Base-by-base conservation (phyloP, 2,888 invertebrate genomes). In the Tachystola acroxantha region DNA sequence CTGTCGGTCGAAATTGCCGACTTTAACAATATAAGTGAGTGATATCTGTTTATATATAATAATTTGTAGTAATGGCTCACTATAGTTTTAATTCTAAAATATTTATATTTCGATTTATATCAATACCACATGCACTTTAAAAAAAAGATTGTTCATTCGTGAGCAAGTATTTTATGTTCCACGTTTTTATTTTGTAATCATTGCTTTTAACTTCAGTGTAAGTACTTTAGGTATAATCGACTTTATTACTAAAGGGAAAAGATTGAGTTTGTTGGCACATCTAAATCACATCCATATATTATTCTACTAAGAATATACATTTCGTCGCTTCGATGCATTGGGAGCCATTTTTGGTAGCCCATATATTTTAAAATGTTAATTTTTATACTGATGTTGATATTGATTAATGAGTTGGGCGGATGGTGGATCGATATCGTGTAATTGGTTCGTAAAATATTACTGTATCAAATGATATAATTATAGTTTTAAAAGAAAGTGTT, bases 251-350 rank as follows among this genome's bases (percentile, higher is more conserved):
- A n/a, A n/a, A n/a, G n/a, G n/a, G n/a, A n/a, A n/a, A n/a, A n/a
- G n/a, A n/a, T n/a, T n/a, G n/a, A n/a, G n/a, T n/a, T n/a, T n/a
- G n/a, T n/a, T n/a, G n/a, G n/a, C n/a, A n/a, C 32, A 39, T 39
- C 34, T 36, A 32, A 24, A 32, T 34, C 25, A 24, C 10, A 35
- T n/a, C 6, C 40, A 39, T 53, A 47, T 46, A 45, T 51, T 57
- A 50, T 45, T 42, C 34, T 48, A 37, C 41, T 37, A 44, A 48
- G 45, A 45, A 42, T 46, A 48, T 46, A 42, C 44, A 53, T 46
- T 45, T 55, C 49, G 37, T 45, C 46, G 37, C 29, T 34, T 43
- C 44, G 45, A 46, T 52, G 31, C 48, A 52, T 43, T 33, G 36
- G 36, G 10, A 32, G 31, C 26, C 34, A 32, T 34, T 36, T 42